These are phyloP conservation scores for Ypsolopha scabrella DNA, from an alignment of 2,888 invertebrate species.

Conservation along the genomic window DNA sequence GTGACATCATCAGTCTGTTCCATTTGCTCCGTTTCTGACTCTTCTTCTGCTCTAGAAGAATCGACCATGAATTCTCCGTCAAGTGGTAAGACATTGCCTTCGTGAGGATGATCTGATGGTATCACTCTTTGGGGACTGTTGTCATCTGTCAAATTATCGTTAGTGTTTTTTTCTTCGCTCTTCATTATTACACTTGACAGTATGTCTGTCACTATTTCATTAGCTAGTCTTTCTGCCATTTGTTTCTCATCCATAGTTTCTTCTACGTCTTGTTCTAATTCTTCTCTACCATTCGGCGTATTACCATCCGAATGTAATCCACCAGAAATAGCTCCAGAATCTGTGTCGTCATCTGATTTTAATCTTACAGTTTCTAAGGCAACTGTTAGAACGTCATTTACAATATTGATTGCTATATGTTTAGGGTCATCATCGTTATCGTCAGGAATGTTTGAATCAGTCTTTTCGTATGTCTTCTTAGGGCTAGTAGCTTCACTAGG, in stretches of 20 bases:
- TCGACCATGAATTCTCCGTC: conserved; percentile 53
- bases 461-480: conserved; percentile 53
- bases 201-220: conserved; percentile 45
- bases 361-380: conserved; percentile 54
- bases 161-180: conserved; percentile 21
- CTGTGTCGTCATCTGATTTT: conserved; percentile 57
- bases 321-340: conserved; percentile 60
- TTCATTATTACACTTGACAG: conserved; percentile 35
- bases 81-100: conserved; percentile 54
- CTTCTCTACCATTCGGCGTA: conserved; percentile 57
- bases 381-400: conserved; percentile 59
- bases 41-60: conserved; percentile 18
- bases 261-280: conserved; percentile 55
- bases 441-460: conserved; percentile 35
- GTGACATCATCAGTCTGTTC: conserved; percentile 20
- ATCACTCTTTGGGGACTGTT: conserved; percentile 39
- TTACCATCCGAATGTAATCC: conserved; percentile 57
- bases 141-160: conserved; percentile 11
- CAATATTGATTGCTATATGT: conserved; percentile 54
- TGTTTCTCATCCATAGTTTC: conserved; percentile 45
- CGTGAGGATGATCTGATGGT: conserved; percentile 46
- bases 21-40: conserved; percentile 14
- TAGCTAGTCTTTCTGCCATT: conserved; percentile 41
- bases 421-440: conserved; percentile 47
- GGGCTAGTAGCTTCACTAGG: conserved; percentile 74